Evolutionary conservation across 1,140 invertebrate genomes (phyloP).

Genomic region (Harlomillsia oculata): DNA sequence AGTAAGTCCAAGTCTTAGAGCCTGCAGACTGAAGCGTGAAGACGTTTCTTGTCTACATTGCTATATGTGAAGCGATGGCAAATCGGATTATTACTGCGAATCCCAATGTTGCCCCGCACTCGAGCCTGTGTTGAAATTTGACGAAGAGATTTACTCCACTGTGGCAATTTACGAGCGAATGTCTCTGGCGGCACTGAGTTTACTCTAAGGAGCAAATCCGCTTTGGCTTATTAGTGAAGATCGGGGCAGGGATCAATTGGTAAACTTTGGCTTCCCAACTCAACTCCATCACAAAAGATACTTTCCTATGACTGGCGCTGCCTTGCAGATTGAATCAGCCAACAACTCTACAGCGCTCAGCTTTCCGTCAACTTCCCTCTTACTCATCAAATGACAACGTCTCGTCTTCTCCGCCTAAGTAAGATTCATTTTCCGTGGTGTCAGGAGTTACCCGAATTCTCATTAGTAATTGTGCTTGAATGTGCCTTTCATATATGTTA

Average conservation of each 20-base stretch:
- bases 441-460: no score
- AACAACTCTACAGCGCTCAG: background rate
- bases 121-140: constrained; percentile 22
- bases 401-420: no score
- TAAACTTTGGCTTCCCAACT: constrained; percentile 31
- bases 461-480: no score
- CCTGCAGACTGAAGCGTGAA: background rate
- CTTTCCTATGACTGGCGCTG: background rate
- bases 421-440: no score
- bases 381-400: no score
- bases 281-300: constrained; percentile 19
- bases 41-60: background rate
- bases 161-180: background rate
- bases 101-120: background rate
- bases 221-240: constrained; percentile 34
- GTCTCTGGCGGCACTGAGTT: background rate
- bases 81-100: constrained; percentile 17
- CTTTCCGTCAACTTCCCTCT: background rate
- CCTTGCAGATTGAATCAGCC: background rate
- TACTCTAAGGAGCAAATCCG: constrained; percentile 25
- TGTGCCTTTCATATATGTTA: no score
- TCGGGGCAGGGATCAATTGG: constrained; percentile 29
- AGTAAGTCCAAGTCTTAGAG: no score
- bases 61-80: background rate
- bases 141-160: constrained; percentile 2